Evolutionary conservation across 2,888 invertebrate genomes (phyloP), one percentile per base, ranked within the genome.

Genomic region (Ceramica pisi): DNA sequence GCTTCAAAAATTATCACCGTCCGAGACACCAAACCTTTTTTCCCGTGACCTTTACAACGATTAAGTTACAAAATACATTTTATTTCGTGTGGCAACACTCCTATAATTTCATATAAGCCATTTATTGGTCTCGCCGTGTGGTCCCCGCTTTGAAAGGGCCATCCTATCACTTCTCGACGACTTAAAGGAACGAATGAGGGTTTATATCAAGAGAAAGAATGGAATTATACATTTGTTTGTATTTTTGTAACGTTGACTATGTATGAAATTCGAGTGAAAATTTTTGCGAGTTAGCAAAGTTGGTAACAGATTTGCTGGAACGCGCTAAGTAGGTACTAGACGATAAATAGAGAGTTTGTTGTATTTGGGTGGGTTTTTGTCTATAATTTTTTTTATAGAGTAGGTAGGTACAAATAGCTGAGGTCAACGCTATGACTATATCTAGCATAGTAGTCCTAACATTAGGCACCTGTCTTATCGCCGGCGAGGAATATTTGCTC

Each of bases 51-150:
- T 77, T 77, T 70, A 70, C 12, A 48, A 51, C 71, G 78, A 81
- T 78, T 81, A 78, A 65, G 57, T 81, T 81, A 78, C 78, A 77
- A 65, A 65, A 75, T 62, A 65, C 82, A 59, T 71, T 71, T 81
- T 70, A 77, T 81, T 60, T 67, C n/a, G 31, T 41, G 63, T 26
- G 41, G 44, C 12, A 61, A 61, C 70, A 61, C 78, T 78, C 63
- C 72, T 78, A 78, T 78, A 82, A 71, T 71, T 71, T 81, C 59
- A 81, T 81, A 81, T 46, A 65, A 41, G 51, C 56, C 66, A 66
- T 81, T 81, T 66, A 78, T 71, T 38, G 82, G 16, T 2, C 72
- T 19, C 50, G 10, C 62, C 46, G 82, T 78, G 78, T 81, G 78
- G 78, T 78, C 78, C 16, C 50, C 10, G n/a, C 31, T 31, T 66